Base-by-base conservation (phyloP, 2,797 vertebrate species). In the Microchirus variegatus region DNA sequence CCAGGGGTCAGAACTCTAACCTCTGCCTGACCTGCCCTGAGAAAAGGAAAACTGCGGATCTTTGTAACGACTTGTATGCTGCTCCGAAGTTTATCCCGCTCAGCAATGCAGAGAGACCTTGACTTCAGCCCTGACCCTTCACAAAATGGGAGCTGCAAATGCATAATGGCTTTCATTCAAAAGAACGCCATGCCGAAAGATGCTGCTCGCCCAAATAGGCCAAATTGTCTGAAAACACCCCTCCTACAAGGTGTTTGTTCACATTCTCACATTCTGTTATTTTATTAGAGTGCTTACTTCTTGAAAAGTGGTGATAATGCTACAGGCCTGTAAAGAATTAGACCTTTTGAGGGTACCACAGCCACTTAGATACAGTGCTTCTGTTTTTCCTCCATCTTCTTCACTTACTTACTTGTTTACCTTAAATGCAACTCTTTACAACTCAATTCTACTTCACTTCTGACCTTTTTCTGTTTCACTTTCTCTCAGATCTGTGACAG, bases 61-160 rank as follows among this genome's bases (percentile, higher is more conserved):
- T 88, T 88, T 90, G 81, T 86, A 52, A 66, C 10, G 55, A 71
- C 71, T 76, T 60, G 66, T 74, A 51, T 80, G 74, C 75, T 17
- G 57, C 53, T 73, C 59, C 76, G 73, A 85, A 77, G 78, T 82
- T 77, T 81, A 69, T 82, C 84, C 77, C 73, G 60, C 66, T 76
- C 66, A 47, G 63, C 38, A 1, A 64, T 1, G 64, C 57, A 22
- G 36, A 17, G 35, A 47, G 78, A 87, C 88, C 86, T 87, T 83
- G 82, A 84, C 82, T 76, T 38, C 8, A 53, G 83, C 82, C 76
- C 41, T 8, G 75, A 66, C 74, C 26, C 4, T 37, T 49, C 2
- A 12, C 22, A 45, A 62, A 83, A 85, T 3, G 50, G 64, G 67
- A 76, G 60, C 70, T 0, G 38, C 58, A 64, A 82, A 86, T 75